Base-by-base conservation (phyloP, 2,797 vertebrate genomes). In the Brachyrhaphis roseni region DNA sequence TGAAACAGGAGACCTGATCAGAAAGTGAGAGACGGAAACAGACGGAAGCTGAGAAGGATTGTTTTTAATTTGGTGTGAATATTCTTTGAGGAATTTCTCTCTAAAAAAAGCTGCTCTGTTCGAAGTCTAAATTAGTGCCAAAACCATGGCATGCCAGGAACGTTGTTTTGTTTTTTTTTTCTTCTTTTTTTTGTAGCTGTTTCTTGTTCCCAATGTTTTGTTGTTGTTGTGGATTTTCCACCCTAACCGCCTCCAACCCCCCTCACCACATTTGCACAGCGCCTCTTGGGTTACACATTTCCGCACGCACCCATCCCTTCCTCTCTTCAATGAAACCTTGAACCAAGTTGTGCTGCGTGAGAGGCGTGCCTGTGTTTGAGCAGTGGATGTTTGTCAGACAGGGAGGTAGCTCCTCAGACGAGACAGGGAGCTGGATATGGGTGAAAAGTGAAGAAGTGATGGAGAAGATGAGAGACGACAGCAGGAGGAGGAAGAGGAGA, bases 221-320 rank as follows among this genome's bases (percentile, higher is more conserved):
- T 74, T 84, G 47, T 86, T 88, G 71, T 84, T 87, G 82, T 86
- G 77, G 74, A 66, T 88, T 81, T 90, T 62, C 84, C 75, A 82
- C 73, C 46, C 57, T 28, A 31, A 55, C 39, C 64, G 39, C 55
- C 55, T 41, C 34, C 64, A 68, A 39, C 5, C n/a, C 46, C 18
- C 46, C 46, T 5, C 31, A 6, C 31, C 4, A 11, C 47, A 28
- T 8, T 39, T 68, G 81, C 3, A 74, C 59, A 78, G 47, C 20
- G 8, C 74, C 75, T 57, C 77, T 78, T 71, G 77, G 15, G 10
- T 73, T 83, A 43, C 83, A 85, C 82, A 78, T 71, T 71, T 74
- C 78, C 13, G 1, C 79, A 78, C 28, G 11, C 76, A 53, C 34
- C n/a, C 36, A 70, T 43, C 70, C 41, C 74, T 12, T 74, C 10